Percentiles rank a stretch among this genome's conserved stretches.
Evolutionary conservation across 64 coral and sea anemone species (phyloP).

Genomic region (Hydrozoanthus tunicans): DNA sequence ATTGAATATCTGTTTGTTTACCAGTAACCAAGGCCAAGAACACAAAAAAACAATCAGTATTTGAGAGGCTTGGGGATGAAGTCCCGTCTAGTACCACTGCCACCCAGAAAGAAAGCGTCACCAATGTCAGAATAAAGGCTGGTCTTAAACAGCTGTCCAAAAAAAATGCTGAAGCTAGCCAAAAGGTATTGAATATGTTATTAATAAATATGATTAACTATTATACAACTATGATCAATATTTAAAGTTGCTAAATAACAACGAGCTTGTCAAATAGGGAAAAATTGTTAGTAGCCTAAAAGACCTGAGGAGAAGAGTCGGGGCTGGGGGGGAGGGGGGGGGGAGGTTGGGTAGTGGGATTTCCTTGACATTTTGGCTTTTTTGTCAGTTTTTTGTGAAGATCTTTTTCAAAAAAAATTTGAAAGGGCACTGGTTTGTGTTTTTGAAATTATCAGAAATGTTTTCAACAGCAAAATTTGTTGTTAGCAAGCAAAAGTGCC

Average conservation of each 20-base stretch:
- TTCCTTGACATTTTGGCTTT: no score
- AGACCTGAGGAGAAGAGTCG: no score
- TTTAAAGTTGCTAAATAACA: neutral
- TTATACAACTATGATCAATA: neutral
- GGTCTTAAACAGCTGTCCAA: neutral
- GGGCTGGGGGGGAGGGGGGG: no score
- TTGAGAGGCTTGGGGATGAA: constrained; percentile 88
- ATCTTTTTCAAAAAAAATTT: no score
- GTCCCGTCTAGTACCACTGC: constrained; percentile 24
- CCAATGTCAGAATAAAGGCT: neutral
- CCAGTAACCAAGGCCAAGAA: constrained; percentile 72
- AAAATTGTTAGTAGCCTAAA: no score
- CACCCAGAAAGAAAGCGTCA: neutral
- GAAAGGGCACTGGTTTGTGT: no score
- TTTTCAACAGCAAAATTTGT: no score
- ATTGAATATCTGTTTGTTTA: neutral
- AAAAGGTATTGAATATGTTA: constrained; percentile 16
- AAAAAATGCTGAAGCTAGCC: neutral
- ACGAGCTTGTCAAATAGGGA: no score
- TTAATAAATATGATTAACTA: neutral
- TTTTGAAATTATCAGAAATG: no score
- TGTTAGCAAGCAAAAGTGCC: no score
- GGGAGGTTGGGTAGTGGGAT: no score
- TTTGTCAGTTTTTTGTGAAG: no score
- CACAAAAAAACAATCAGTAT: constrained; percentile 76